These are phyloP conservation scores for Corythoichthys haematopterus DNA, from an alignment of 2,113 vertebrate species.

Conservation along the genomic window DNA sequence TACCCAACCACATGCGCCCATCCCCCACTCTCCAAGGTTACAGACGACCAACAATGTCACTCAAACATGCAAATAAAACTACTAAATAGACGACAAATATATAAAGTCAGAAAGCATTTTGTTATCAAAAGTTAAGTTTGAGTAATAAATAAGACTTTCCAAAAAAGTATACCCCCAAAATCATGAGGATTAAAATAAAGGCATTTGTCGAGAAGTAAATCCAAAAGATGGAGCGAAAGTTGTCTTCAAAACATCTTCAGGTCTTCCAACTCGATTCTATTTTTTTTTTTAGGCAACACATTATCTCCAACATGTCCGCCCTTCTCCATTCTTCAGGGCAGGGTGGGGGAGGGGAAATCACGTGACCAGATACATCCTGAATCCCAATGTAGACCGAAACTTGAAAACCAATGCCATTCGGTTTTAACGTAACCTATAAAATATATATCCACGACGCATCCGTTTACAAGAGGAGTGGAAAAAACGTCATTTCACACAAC, in stretches of 20 bases:
- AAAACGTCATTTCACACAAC: neutral
- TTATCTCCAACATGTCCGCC: slow-evolving; percentile 77
- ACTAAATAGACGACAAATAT: neutral
- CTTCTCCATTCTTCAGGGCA: slow-evolving; percentile 48
- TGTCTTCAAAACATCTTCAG: slow-evolving; percentile 64
- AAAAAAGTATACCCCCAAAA: slow-evolving; percentile 25
- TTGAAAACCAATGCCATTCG: neutral
- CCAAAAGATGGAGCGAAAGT: slow-evolving; percentile 51
- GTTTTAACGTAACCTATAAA: neutral
- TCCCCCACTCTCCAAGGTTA: slow-evolving; percentile 75
- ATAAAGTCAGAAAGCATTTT: neutral
- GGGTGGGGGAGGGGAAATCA: slow-evolving; percentile 70
- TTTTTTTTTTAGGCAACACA: slow-evolving; percentile 62
- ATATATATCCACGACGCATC: neutral
- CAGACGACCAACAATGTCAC: slow-evolving; percentile 64
- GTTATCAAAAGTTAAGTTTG: neutral
- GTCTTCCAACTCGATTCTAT: slow-evolving; percentile 68
- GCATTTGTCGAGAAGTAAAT: slow-evolving; percentile 43
- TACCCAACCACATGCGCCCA: slow-evolving; percentile 60
- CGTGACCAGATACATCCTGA: slow-evolving; percentile 42
- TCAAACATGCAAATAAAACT: slow-evolving; percentile 14
- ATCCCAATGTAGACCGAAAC: neutral
- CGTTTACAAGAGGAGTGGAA: too few relatives aligned
- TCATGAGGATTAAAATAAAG: slow-evolving; percentile 9
- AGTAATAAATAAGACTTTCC: neutral